Conservation (phyloP, 2,888 invertebrate species). For the Dasysyrphus albostriatus region DNA sequence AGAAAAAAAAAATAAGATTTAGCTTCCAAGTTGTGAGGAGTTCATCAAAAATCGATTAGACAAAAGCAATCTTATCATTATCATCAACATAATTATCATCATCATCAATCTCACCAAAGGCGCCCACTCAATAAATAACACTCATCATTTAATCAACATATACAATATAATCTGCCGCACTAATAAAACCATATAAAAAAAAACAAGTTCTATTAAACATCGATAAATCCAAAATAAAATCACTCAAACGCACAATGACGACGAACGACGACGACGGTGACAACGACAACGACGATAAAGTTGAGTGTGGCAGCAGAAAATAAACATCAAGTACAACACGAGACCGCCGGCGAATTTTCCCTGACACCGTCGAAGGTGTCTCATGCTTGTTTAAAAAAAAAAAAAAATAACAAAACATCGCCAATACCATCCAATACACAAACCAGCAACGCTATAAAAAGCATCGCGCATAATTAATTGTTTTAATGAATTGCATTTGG, state of each 20-base stretch:
- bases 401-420: slow-evolving; percentile 2
- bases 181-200: slow-evolving; percentile 52
- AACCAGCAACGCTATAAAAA: slow-evolving; percentile 46
- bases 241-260: slow-evolving; percentile 64
- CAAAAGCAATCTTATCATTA: slow-evolving; percentile 6
- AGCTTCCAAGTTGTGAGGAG: slow-evolving; percentile 32
- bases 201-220: slow-evolving; percentile 71
- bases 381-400: slow-evolving; percentile 35
- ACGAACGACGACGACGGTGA: slow-evolving; percentile 17
- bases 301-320: slow-evolving; percentile 50
- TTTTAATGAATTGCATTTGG: slow-evolving; percentile 72
- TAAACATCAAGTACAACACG: slow-evolving; percentile 73
- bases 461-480: slow-evolving; percentile 70
- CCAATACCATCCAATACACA: neutral
- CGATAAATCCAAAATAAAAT: slow-evolving; percentile 70
- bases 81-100: slow-evolving; percentile 30
- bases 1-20: slow-evolving; percentile 27
- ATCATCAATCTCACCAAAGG: slow-evolving; percentile 50
- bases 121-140: slow-evolving; percentile 51
- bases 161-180: slow-evolving; percentile 40
- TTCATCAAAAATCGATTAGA: slow-evolving; percentile 67
- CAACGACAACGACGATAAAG: slow-evolving; percentile 3
- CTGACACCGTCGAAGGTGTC: slow-evolving; percentile 75
- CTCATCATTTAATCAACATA: slow-evolving; percentile 47
- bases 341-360: slow-evolving; percentile 74